Conservation (phyloP, 2,888 invertebrate genomes). For the Calameuta filiformis region DNA sequence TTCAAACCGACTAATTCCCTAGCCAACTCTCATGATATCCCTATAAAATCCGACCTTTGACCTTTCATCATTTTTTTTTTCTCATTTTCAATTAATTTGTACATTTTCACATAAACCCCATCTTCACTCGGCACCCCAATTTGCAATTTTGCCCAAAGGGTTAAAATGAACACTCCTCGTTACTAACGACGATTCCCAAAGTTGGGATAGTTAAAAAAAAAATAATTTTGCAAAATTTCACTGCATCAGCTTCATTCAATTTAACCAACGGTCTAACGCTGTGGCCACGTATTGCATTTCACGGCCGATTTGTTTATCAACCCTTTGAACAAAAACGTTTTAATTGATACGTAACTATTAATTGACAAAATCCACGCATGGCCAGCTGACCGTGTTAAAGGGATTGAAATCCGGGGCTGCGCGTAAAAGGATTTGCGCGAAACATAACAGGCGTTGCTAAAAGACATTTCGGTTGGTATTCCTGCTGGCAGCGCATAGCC, state of each 20-base stretch:
- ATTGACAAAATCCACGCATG: slow-evolving; percentile 6
- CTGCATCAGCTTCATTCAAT: background rate
- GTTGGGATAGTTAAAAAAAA: too few species aligned
- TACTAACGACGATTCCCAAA: background rate
- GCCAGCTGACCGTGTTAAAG: slow-evolving; percentile 1
- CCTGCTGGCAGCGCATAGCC: background rate
- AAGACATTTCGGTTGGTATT: background rate
- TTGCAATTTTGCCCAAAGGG: background rate
- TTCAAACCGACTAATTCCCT: background rate
- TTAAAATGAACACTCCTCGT: background rate
- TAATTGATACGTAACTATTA: slow-evolving; percentile 26
- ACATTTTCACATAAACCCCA: background rate
- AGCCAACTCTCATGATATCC: background rate
- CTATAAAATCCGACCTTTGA: background rate
- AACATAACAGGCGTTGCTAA: background rate
- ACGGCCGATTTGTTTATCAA: background rate
- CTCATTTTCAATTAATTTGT: background rate
- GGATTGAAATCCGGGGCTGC: background rate
- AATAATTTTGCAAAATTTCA: too few species aligned
- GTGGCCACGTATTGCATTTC: background rate
- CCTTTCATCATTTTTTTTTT: background rate
- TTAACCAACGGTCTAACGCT: background rate
- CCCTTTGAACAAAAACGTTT: slow-evolving; percentile 23
- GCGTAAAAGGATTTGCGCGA: slow-evolving; percentile 5
- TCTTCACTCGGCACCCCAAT: background rate